Evolutionary conservation across 2,797 vertebrate species (phyloP).

Genomic region (Notamacropus eugenii): DNA sequence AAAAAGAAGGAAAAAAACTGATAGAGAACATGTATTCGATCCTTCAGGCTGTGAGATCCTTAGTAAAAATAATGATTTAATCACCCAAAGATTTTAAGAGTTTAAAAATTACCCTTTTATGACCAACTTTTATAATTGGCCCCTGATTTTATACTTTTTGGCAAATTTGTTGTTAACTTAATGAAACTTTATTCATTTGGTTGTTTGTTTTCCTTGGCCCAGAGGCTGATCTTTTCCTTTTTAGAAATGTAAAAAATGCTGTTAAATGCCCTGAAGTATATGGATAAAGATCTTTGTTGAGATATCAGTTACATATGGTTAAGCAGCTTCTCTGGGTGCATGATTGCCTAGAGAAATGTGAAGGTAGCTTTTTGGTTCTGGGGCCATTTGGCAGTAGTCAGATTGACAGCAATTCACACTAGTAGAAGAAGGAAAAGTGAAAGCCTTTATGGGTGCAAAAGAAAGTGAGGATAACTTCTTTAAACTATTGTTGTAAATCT

Average conservation of each 20-base stretch:
- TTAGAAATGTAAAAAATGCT: conserved; percentile 59
- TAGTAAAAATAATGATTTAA: conserved; percentile 63
- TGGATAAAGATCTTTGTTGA: conserved; percentile 50
- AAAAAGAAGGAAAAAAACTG: conserved; percentile 5
- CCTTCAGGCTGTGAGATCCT: conserved; percentile 49
- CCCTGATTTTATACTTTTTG: conserved; percentile 76
- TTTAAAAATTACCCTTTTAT: conserved; percentile 71
- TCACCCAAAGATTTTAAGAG: conserved; percentile 60
- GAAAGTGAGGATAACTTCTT: not conserved
- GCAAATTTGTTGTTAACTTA: conserved; percentile 66
- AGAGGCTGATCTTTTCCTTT: conserved; percentile 39
- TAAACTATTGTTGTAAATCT: not conserved
- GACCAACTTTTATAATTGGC: conserved; percentile 62
- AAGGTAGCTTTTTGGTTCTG: not conserved
- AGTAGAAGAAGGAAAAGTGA: not conserved
- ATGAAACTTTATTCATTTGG: conserved; percentile 70
- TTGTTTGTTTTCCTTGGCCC: conserved; percentile 72
- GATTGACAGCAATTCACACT: not conserved
- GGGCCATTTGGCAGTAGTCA: not conserved
- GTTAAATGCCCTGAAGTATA: conserved; percentile 57
- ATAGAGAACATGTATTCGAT: conserved; percentile 41
- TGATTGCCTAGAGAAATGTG: not conserved
- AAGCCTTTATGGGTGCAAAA: not conserved
- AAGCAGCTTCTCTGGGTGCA: conserved; percentile 41
- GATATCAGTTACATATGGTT: conserved; percentile 52